These are phyloP conservation scores for Valencia hispanica DNA, from an alignment of 2,797 vertebrate species.

Conservation along the genomic window DNA sequence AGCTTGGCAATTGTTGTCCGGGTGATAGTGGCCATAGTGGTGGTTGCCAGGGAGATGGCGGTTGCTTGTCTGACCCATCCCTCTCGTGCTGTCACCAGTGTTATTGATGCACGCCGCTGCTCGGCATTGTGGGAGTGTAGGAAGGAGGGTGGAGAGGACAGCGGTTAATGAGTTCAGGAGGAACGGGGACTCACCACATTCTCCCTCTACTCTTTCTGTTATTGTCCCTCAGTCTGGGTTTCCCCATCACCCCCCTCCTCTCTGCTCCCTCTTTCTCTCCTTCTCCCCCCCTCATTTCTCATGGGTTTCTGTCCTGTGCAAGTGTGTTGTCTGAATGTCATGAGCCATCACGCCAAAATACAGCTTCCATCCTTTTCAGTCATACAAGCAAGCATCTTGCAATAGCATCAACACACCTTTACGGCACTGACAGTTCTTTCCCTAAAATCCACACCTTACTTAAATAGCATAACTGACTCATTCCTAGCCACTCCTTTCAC, in stretches of 20 bases:
- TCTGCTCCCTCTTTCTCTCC: constrained; percentile 9
- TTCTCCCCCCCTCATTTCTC: constrained; percentile 71
- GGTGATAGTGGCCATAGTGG: constrained; percentile 72
- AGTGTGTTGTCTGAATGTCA: constrained; percentile 78
- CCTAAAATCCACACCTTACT: constrained; percentile 66
- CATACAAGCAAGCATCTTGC: constrained; percentile 19
- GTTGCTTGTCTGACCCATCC: constrained; percentile 80
- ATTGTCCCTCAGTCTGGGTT: constrained; percentile 62
- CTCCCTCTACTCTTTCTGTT: constrained; percentile 51
- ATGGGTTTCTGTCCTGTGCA: constrained; percentile 76
- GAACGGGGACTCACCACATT: constrained; percentile 70
- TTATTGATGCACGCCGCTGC: constrained; percentile 80
- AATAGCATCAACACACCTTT: constrained; percentile 22
- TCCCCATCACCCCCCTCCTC: constrained; percentile 51
- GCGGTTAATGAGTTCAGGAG: constrained; percentile 81
- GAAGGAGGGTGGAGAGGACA: constrained; percentile 75
- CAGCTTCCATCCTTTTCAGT: constrained; percentile 59
- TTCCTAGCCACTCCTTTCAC: constrained; percentile 64
- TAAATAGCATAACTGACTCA: constrained; percentile 66
- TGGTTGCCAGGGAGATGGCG: constrained; percentile 80
- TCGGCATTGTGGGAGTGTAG: constrained; percentile 76
- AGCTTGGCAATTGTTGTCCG: constrained; percentile 74
- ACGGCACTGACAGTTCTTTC: constrained; percentile 43
- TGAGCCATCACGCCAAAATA: constrained; percentile 79
- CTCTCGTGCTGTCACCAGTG: constrained; percentile 74